Conservation (phyloP, 2,113 vertebrate species). For the Lampris incognitus region DNA sequence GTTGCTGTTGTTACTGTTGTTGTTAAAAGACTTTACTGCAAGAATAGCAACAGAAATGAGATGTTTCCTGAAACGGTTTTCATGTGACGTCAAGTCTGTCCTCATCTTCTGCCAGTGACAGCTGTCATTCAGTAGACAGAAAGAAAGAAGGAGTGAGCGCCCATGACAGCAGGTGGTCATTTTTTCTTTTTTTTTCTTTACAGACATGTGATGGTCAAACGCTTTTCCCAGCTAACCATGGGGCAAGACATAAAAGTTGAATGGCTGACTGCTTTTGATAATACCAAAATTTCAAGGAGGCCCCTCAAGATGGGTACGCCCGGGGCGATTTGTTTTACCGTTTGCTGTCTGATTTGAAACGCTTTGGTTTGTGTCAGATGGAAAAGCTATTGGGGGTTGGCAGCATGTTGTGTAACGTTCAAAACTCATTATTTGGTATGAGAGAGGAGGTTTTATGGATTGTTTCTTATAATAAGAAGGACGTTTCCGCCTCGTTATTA, state of each 20-base stretch:
- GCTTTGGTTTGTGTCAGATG: background rate
- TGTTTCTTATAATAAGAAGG: background rate
- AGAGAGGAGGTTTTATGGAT: background rate
- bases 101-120: background rate
- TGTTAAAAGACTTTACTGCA: no score
- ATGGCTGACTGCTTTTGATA: no score
- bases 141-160: background rate
- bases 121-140: background rate
- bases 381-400: background rate
- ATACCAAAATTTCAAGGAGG: no score
- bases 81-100: constrained; percentile 49
- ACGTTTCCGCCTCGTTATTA: background rate
- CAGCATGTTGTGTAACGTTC: background rate
- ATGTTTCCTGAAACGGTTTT: no score
- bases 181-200: background rate
- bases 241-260: no score
- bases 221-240: no score
- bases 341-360: background rate
- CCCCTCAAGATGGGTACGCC: no score
- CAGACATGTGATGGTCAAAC: background rate
- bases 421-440: no score
- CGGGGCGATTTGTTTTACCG: no score
- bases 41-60: no score
- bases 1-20: no score
- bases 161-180: constrained; percentile 36